phyloP scores from a whole-genome alignment of 2,113 vertebrate species.

The Oostethus manadensis region DNA sequence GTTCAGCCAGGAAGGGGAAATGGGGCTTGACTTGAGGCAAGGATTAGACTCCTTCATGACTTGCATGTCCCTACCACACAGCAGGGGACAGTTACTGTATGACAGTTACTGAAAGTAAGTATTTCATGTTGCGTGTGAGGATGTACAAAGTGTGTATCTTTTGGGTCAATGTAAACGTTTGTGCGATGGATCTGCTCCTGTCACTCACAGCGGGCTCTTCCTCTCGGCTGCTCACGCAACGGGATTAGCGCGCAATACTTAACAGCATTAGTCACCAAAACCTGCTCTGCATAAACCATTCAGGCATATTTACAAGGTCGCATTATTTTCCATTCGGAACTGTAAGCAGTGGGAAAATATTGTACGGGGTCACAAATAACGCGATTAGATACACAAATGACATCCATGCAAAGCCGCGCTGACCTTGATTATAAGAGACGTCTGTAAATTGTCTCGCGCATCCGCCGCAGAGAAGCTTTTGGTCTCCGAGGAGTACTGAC shows the following conservation, averaged over 20 bases:
- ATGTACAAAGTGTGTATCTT: slow-evolving; percentile 6
- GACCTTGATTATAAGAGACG: slow-evolving; percentile 5
- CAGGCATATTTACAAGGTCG: neutral
- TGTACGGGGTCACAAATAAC: neutral
- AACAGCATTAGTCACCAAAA: slow-evolving; percentile 61
- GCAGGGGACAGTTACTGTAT: neutral
- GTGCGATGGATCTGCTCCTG: slow-evolving; percentile 42
- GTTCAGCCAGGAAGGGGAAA: too few relatives aligned
- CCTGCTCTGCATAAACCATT: slow-evolving; percentile 28
- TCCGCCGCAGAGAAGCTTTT: slow-evolving; percentile 6
- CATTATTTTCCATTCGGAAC: neutral
- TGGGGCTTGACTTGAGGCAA: too few relatives aligned
- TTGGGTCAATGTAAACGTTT: slow-evolving; percentile 10
- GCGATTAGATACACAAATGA: neutral
- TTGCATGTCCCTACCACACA: neutral
- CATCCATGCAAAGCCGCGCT: slow-evolving; percentile 5
- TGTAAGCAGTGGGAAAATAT: neutral
- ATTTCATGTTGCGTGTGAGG: slow-evolving; percentile 14
- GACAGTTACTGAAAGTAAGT: too few relatives aligned
- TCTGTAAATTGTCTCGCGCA: slow-evolving; percentile 11
- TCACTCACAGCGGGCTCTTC: slow-evolving; percentile 60
- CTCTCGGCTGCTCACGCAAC: slow-evolving; percentile 56
- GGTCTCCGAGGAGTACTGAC: neutral
- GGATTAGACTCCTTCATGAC: too few relatives aligned
- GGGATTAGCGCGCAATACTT: slow-evolving; percentile 69